Percentiles rank a stretch among this genome's conserved stretches.
Conservation (phyloP, 2,888 invertebrate species). For the Patella depressa region DNA sequence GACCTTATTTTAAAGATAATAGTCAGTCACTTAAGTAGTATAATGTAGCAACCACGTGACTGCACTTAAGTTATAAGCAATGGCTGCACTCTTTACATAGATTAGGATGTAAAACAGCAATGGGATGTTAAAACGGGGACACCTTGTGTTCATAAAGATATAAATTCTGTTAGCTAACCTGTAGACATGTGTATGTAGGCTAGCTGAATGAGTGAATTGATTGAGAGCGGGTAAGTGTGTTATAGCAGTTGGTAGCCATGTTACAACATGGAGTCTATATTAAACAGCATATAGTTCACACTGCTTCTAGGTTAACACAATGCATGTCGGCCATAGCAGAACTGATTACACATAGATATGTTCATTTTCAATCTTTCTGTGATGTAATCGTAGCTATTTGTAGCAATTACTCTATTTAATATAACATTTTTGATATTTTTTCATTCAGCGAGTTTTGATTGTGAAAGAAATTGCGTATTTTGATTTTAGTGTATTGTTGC, state of each 20-base stretch:
- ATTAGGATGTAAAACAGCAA: no score
- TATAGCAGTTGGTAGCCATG: not conserved
- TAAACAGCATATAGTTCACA: no score
- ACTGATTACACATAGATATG: no score
- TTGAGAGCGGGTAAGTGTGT: slow-evolving; percentile 5
- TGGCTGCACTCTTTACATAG: not conserved
- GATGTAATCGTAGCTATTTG: no score
- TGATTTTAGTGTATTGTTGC: not conserved
- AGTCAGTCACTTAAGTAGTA: not conserved
- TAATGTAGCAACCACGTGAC: slow-evolving; percentile 7
- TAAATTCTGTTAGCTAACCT: no score
- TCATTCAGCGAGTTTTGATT: no score
- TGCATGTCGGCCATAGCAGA: not conserved
- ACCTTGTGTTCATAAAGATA: no score
- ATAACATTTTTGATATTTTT: no score
- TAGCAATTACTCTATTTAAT: no score
- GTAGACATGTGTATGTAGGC: not conserved
- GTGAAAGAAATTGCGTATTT: no score
- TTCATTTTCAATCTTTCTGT: no score
- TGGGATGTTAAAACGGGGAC: no score
- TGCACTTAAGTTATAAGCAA: slow-evolving; percentile 4
- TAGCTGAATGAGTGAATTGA: not conserved
- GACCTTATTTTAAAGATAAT: slow-evolving; percentile 4
- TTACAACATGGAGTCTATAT: not conserved
- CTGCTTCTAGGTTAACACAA: not conserved